phyloP scores from a whole-genome alignment of 2,797 vertebrate genomes.

The Lycodopsis pacificus region DNA sequence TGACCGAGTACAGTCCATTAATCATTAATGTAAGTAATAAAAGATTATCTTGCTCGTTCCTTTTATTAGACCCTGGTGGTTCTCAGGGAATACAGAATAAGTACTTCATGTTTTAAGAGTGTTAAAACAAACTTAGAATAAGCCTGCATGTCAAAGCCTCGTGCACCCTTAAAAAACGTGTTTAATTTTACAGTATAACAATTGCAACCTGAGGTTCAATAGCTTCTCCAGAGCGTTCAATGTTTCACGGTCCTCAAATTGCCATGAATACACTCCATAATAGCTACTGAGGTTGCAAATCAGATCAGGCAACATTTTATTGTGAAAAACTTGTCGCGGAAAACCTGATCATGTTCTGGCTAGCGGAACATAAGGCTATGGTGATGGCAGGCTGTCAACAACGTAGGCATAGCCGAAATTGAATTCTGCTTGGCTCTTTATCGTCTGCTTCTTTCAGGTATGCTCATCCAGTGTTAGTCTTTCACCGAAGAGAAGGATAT shows the following conservation, averaged over 20 bases:
- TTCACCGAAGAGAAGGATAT: neutral
- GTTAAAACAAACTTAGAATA: constrained; percentile 33
- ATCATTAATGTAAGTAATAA: neutral
- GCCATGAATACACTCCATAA: neutral
- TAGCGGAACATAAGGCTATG: constrained; percentile 34
- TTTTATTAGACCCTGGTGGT: constrained; percentile 6
- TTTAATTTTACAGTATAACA: neutral
- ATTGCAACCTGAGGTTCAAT: neutral
- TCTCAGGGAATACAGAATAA: neutral
- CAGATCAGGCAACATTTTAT: constrained; percentile 21
- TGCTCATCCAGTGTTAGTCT: neutral
- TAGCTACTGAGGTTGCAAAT: neutral
- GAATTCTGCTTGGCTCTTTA: constrained; percentile 10
- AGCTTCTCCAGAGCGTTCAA: neutral
- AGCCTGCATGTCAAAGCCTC: constrained; percentile 21
- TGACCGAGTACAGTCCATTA: neutral
- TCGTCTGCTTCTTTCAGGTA: constrained; percentile 59
- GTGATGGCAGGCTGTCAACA: constrained; percentile 70
- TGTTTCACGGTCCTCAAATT: neutral
- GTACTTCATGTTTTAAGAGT: constrained; percentile 32
- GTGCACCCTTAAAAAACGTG: constrained; percentile 16
- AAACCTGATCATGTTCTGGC: constrained; percentile 30
- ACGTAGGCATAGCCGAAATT: constrained; percentile 9
- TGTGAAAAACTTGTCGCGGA: constrained; percentile 60
- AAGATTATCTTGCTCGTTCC: neutral